Evolutionary conservation across 2,888 invertebrate species (phyloP).

Genomic region (Cylloceria caligata): DNA sequence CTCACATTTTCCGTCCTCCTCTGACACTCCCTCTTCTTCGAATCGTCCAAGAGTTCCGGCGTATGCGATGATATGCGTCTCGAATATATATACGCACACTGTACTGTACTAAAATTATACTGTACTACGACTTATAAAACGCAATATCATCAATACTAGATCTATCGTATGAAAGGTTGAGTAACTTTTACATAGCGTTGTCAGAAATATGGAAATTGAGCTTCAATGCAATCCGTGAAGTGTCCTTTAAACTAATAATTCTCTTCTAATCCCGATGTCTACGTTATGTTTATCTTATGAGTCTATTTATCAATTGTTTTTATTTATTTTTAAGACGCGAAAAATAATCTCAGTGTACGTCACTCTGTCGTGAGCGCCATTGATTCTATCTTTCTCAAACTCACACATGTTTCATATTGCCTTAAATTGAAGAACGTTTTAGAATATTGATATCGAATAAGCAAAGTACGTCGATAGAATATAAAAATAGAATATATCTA

Average conservation of each 20-base stretch:
- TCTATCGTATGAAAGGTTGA: not conserved
- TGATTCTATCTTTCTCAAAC: too few species aligned
- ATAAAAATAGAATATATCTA: too few species aligned
- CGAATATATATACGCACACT: not conserved
- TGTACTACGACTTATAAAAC: not conserved
- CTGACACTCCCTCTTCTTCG: constrained; percentile 21
- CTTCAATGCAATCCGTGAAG: too few species aligned
- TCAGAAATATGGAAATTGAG: not conserved
- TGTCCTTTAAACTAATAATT: not conserved
- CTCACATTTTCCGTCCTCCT: constrained; percentile 16
- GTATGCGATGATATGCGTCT: not conserved
- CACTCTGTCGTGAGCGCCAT: too few species aligned
- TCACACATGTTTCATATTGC: too few species aligned
- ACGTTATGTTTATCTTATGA: too few species aligned
- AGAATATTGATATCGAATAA: too few species aligned
- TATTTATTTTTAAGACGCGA: too few species aligned
- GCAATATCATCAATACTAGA: not conserved
- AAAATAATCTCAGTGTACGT: too few species aligned
- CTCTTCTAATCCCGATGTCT: not conserved
- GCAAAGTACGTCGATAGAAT: too few species aligned
- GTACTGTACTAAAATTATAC: not conserved
- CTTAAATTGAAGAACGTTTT: too few species aligned
- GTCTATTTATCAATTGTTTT: too few species aligned
- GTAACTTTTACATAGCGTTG: not conserved
- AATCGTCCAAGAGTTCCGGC: not conserved